A percentile compares a stretch with the other conserved stretches of the same genome.
Evolutionary conservation across 1,140 invertebrate species (phyloP).

Genomic region (Papilio xuthus): DNA sequence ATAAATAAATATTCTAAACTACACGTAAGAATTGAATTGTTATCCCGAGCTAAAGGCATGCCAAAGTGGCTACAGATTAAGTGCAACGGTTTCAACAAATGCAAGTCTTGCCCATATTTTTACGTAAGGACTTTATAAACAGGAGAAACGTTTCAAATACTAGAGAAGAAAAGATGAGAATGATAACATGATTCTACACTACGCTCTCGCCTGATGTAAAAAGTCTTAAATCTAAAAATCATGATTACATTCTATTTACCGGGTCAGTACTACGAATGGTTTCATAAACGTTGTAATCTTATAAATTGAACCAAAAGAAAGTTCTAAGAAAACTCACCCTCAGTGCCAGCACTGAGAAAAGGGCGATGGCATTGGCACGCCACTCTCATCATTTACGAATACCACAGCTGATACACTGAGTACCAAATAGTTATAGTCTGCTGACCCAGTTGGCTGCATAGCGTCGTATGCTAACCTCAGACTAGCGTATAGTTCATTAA

Average conservation of each 20-base stretch:
- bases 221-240: no score
- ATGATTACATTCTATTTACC: no score
- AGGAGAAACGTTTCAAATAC: no score
- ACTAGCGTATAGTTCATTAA: background rate
- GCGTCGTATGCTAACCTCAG: background rate
- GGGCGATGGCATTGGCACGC: conserved; percentile 54
- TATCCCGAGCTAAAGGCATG: no score
- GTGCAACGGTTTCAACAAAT: no score
- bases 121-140: no score
- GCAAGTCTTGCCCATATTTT: no score
- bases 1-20: background rate
- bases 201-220: no score
- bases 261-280: background rate
- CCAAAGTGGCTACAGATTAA: no score
- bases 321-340: conserved; percentile 21
- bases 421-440: conserved; percentile 17
- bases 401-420: conserved; percentile 1
- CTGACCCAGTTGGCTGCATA: conserved; percentile 28
- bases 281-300: background rate
- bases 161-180: no score
- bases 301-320: conserved; percentile 23
- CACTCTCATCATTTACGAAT: conserved; percentile 22
- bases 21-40: no score
- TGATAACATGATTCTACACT: no score
- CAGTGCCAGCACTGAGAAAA: conserved; percentile 42